Evolutionary conservation across 2,113 vertebrate genomes (phyloP), one percentile per base, ranked within the genome.

Genomic region (Kryptolebias marmoratus): DNA sequence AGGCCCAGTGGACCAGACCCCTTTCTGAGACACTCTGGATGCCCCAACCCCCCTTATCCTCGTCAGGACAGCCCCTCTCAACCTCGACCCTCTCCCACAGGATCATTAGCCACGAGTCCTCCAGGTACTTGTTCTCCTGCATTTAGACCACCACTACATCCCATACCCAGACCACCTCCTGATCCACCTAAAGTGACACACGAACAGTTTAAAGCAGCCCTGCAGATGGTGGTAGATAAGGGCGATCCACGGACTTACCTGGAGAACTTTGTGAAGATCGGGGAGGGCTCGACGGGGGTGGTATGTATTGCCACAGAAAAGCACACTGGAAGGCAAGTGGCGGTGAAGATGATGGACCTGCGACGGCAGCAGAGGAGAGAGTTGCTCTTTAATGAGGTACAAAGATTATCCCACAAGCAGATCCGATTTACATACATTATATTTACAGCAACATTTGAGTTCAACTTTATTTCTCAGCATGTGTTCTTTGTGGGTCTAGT

Each of bases 271-370:
- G 91, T 97, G 28, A 98, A 99, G 93, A 98, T 99, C 0, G 98
- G 98, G 0, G 98, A 99, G 75, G 98, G 97, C 14, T 99, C 98
- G 11, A 99, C 98, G 0, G 97, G 97, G 1, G 96, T 99, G 0
- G 98, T 99, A 76, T 98, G 97, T 60, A 96, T 98, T 0, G 98
- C 97, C 32, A 94, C 94, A 0, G 98, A 99, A 91, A 98, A 96
- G 91, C 96, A 98, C 90, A 98, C 96, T 0, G 97, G 98, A 58
- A 91, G 96, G 36, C 95, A 97, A 83, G 96, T 99, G 87, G 98
- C 98, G 0, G 97, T 99, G 80, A 99, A 99, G 89, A 98, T 98
- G 96, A 99, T 99, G 98, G 97, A 99, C 87, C 91, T 99, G 80
- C 92, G 96, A 69, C 96, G 96, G 89, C 98, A 99, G 89, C 98